Evolutionary conservation across 2,888 invertebrate species (phyloP), one percentile per base, ranked within the genome.

Genomic region (Morinoia aosen): DNA sequence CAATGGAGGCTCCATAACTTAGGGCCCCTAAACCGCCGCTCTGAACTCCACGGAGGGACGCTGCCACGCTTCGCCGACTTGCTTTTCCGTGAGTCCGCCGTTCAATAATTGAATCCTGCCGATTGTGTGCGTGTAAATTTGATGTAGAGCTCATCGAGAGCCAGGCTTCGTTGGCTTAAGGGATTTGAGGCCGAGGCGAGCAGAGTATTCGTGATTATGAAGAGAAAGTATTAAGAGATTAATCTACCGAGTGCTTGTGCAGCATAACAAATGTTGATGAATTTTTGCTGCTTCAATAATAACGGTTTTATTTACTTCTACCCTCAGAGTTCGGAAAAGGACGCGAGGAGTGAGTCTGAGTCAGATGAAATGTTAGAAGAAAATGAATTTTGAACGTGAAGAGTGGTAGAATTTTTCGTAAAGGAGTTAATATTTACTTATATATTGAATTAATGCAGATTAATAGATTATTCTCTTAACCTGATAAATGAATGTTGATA

Each of bases 101-200:
- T 90, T 90, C 90, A 39, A 90, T 90, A 90, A 90, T 90, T 90
- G 90, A 90, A 90, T 90, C 48, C 40, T 48, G 48, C 11, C 40
- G 90, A 90, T 90, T 90, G 90, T 90, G 48, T 19, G 39, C 40
- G 39, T 90, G 90, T 90, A 90, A 90, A 90, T 90, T 90, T 90
- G 90, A 48, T 48, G 90, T 90, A 39, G 90, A 90, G 90, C 90
- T 90, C 90, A 90, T 90, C 90, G 12, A 76, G 76, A 76, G 39
- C 40, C 90, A 0, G 19, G 90, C 90, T 90, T 40, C 90, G 90
- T 90, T 90, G 39, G 19, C 48, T 90, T 48, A 90, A 90, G 40
- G 19, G 90, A 90, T 90, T 90, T 40, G 39, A 90, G 90, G n/a
- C 40, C 90, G 39, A 12, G 40, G 39, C 39, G 90, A 90, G 90